These are phyloP conservation scores for Saccostrea cuccullata DNA, from an alignment of 1,140 invertebrate genomes.

Conservation along the genomic window DNA sequence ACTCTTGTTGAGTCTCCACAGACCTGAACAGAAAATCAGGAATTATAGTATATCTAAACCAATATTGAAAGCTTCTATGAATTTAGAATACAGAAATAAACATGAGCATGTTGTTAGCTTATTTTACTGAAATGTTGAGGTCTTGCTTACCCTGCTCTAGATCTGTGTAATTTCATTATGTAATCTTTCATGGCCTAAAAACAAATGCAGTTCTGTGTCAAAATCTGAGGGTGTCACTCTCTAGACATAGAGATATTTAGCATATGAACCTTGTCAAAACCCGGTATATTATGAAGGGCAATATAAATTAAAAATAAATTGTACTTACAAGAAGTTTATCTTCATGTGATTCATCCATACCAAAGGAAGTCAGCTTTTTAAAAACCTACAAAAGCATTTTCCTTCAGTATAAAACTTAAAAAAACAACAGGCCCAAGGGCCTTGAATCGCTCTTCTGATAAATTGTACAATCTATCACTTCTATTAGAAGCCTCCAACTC, in stretches of 20 bases:
- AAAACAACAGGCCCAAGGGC: too few relatives aligned
- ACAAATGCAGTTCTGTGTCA: constrained; percentile 23
- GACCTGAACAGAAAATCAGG: not conserved
- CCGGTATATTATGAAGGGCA: too few relatives aligned
- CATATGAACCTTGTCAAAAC: too few relatives aligned
- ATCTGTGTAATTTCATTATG: constrained; percentile 88
- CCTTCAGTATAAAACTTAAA: not conserved
- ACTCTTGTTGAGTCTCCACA: not conserved
- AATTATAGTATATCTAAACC: not conserved
- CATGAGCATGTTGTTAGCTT: too few relatives aligned
- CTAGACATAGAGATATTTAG: not conserved
- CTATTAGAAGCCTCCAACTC: too few relatives aligned
- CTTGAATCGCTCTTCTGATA: too few relatives aligned
- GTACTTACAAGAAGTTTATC: constrained; percentile 81
- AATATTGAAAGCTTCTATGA: too few relatives aligned
- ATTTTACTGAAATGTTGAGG: too few relatives aligned
- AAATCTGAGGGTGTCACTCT: not conserved
- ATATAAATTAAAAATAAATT: not conserved
- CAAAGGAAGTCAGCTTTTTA: constrained; percentile 88
- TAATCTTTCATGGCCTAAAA: constrained; percentile 87
- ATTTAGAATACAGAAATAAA: too few relatives aligned
- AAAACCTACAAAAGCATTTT: constrained; percentile 82
- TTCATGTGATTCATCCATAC: constrained; percentile 90
- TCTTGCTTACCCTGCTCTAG: constrained; percentile 77
- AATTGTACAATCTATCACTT: too few relatives aligned